Conservation (phyloP, 2,797 vertebrate species). For the Xyrichtys novacula region DNA sequence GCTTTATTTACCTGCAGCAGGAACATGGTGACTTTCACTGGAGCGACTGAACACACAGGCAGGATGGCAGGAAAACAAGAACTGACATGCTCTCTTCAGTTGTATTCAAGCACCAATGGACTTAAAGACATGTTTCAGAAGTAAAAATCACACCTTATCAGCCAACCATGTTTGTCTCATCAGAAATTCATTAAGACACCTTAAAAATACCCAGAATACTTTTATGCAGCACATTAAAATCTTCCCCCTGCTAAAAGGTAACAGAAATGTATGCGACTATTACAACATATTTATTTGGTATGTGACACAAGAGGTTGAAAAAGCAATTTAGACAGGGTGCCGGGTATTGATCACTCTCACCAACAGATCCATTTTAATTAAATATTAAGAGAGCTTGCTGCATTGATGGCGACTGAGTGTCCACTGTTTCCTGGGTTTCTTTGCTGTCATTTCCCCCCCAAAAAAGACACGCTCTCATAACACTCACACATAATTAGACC, state of each 20-base stretch:
- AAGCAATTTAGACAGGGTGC: constrained; percentile 85
- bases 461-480: constrained; percentile 65
- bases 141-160: constrained; percentile 51
- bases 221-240: constrained; percentile 24
- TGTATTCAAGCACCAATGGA: constrained; percentile 69
- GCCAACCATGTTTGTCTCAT: constrained; percentile 27
- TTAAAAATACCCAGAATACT: constrained; percentile 32
- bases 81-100: constrained; percentile 78
- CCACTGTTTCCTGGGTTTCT: constrained; percentile 67
- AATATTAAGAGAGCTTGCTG: constrained; percentile 85
- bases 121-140: constrained; percentile 61
- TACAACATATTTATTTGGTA: constrained; percentile 84
- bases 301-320: constrained; percentile 84
- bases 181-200: constrained; percentile 1
- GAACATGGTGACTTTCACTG: constrained; percentile 93
- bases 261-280: constrained; percentile 64
- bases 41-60: constrained; percentile 81
- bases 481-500: constrained; percentile 70
- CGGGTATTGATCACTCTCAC: constrained; percentile 87
- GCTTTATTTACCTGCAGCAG: constrained; percentile 93
- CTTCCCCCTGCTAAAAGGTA: constrained; percentile 20
- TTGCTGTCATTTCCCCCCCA: constrained; percentile 80
- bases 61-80: constrained; percentile 76
- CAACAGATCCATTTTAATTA: constrained; percentile 88
- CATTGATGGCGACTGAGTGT: constrained; percentile 77